Percentiles rank a stretch among this genome's conserved stretches.
phyloP scores from a whole-genome alignment of 2,113 vertebrate genomes.

The Chrysemys picta region DNA sequence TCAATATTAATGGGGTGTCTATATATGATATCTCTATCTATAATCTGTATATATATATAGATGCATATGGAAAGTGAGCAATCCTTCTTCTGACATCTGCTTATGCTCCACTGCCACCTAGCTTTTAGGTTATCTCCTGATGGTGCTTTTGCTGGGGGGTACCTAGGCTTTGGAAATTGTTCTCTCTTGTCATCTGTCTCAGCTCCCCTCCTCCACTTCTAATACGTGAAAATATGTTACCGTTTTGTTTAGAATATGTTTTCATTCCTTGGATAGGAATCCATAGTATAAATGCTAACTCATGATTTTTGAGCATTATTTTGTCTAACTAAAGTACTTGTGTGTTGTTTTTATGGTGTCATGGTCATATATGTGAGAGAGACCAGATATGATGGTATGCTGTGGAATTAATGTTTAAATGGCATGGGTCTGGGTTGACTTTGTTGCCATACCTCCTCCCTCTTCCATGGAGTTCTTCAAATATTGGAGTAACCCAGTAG shows the following conservation, averaged over 20 bases:
- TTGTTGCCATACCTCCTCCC: not conserved
- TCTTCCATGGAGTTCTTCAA: not conserved
- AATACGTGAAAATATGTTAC: not conserved
- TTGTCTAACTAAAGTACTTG: not conserved
- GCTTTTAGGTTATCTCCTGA: not conserved
- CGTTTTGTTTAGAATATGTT: not conserved
- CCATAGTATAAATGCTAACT: not conserved
- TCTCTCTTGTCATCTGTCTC: not conserved
- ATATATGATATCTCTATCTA: constrained; percentile 9
- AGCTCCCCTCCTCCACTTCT: not conserved
- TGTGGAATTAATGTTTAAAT: not conserved
- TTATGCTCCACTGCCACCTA: not conserved
- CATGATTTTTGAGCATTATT: not conserved
- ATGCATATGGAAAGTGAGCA: not conserved
- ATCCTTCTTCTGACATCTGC: not conserved
- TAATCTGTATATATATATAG: not conserved
- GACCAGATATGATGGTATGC: not conserved
- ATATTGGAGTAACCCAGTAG: not conserved
- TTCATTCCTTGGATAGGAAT: not conserved
- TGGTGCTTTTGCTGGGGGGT: not conserved
- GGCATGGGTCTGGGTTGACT: accelerated
- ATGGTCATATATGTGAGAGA: not conserved
- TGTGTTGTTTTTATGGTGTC: not conserved
- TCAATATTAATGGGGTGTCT: constrained; percentile 49
- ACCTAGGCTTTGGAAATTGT: not conserved